Evolutionary conservation across 2,797 vertebrate genomes (phyloP), one percentile per base, ranked within the genome.

Genomic region (Synanceia verrucosa): DNA sequence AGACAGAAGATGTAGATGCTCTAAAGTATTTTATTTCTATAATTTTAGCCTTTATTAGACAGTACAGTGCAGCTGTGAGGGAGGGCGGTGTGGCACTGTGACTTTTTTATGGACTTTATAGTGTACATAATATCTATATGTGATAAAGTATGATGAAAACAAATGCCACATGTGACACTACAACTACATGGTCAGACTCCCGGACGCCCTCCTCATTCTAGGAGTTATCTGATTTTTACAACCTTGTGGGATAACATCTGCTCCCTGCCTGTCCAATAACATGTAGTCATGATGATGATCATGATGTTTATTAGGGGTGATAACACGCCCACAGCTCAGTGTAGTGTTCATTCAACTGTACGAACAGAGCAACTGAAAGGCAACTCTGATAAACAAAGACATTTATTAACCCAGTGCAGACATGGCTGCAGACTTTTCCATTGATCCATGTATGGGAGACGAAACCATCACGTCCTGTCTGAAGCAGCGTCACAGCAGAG

Each of bases 401-500:
- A 29, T 56, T 57, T 36, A 60, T 66, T 19, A 51, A 65, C 2
- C 29, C n/a, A n/a, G n/a, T n/a, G n/a, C n/a, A n/a, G n/a, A n/a
- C n/a, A n/a, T n/a, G n/a, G n/a, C n/a, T n/a, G n/a, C n/a, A n/a
- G n/a, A n/a, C n/a, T n/a, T n/a, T n/a, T n/a, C n/a, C n/a, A 72
- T 51, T 48, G 28, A 67, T 79, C 21, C 4, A 46, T 10, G 26
- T 47, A 31, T 18, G 26, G 58, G 62, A 33, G 44, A 48, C 52
- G 53, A 31, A 52, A 33, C 64, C 47, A 33, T 37, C 37, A 6
- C 4, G 4, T 70, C 65, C 52, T 39, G 44, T 71, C 75, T 24
- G 61, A 18, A 53, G 50, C 24, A 29, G 62, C 5, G 21, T 79
- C 60, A 28, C 73, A 34, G 18, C 74, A 64, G 76, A 43, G 34